Conservation (phyloP, 2,113 vertebrate genomes). For the Cebidichthys violaceus region DNA sequence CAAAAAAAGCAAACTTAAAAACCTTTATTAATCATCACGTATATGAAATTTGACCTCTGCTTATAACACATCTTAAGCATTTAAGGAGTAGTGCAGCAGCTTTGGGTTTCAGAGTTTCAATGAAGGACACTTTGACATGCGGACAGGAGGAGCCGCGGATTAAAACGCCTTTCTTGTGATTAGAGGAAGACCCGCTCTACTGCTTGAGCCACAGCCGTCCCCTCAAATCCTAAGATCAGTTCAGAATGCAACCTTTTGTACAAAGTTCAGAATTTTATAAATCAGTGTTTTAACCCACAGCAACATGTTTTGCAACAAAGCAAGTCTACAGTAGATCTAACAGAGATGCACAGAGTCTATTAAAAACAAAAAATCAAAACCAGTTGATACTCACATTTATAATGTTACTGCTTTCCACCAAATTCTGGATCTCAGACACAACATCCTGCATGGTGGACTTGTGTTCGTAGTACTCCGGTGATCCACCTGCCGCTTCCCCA, state of each 20-base stretch:
- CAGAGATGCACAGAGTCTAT: neutral
- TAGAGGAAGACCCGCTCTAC: neutral
- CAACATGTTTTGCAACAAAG: neutral
- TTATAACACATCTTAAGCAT: neutral
- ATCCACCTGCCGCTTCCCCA: slow-evolving; percentile 17
- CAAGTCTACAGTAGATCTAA: neutral
- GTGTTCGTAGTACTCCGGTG: neutral
- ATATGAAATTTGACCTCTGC: neutral
- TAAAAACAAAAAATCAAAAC: neutral
- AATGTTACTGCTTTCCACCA: slow-evolving; percentile 66
- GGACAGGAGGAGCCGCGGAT: neutral
- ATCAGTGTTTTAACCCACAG: neutral
- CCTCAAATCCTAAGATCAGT: neutral
- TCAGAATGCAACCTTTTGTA: neutral
- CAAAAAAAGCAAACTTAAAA: neutral
- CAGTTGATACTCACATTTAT: slow-evolving; percentile 73
- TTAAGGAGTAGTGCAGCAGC: neutral
- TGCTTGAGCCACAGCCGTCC: neutral
- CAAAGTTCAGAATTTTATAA: neutral
- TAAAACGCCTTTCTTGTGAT: neutral
- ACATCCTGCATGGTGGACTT: slow-evolving; percentile 64
- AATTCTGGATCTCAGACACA: slow-evolving; percentile 63
- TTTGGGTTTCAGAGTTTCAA: neutral
- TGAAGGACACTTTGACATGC: neutral
- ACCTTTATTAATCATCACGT: neutral